Percentiles rank a stretch among this genome's conserved stretches.
These are phyloP conservation scores for Lacanobia oleracea DNA, from an alignment of 2,888 invertebrate genomes.

Conservation along the genomic window DNA sequence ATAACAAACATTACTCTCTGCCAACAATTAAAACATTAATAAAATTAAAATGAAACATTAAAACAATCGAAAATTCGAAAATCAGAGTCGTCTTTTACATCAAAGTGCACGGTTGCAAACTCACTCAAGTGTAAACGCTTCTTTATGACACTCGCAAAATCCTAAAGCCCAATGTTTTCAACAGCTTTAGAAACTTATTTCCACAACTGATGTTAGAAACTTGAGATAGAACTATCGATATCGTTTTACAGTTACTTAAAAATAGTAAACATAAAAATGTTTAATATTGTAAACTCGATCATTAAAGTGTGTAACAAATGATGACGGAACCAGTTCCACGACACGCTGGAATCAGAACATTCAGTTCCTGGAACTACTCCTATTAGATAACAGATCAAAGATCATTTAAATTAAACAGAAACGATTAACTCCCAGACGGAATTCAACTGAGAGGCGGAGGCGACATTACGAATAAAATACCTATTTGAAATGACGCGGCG, in stretches of 20 bases:
- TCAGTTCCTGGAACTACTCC: slow-evolving; percentile 83
- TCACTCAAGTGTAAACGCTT: slow-evolving; percentile 66
- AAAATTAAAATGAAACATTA: too few relatives aligned
- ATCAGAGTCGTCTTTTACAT: background rate
- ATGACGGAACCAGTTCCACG: slow-evolving; percentile 76
- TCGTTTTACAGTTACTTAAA: slow-evolving; percentile 50
- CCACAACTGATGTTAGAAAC: slow-evolving; percentile 53
- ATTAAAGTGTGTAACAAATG: slow-evolving; percentile 82
- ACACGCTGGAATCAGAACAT: slow-evolving; percentile 78
- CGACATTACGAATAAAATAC: slow-evolving; percentile 64
- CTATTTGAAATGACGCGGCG: slow-evolving; percentile 57
- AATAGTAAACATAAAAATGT: slow-evolving; percentile 61
- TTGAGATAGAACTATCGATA: slow-evolving; percentile 53
- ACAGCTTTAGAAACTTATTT: slow-evolving; percentile 34
- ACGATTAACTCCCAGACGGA: slow-evolving; percentile 76
- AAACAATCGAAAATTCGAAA: background rate
- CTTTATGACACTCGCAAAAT: slow-evolving; percentile 66
- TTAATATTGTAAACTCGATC: slow-evolving; percentile 78
- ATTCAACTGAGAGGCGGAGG: slow-evolving; percentile 53
- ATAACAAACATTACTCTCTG: background rate
- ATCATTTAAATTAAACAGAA: slow-evolving; percentile 82
- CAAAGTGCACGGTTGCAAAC: background rate
- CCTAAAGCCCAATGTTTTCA: slow-evolving; percentile 52
- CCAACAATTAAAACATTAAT: background rate
- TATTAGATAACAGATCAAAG: slow-evolving; percentile 87